A percentile compares a stretch with the other conserved stretches of the same genome.
Conservation (phyloP, 2,113 vertebrate species). For the Plotosus lineatus region DNA sequence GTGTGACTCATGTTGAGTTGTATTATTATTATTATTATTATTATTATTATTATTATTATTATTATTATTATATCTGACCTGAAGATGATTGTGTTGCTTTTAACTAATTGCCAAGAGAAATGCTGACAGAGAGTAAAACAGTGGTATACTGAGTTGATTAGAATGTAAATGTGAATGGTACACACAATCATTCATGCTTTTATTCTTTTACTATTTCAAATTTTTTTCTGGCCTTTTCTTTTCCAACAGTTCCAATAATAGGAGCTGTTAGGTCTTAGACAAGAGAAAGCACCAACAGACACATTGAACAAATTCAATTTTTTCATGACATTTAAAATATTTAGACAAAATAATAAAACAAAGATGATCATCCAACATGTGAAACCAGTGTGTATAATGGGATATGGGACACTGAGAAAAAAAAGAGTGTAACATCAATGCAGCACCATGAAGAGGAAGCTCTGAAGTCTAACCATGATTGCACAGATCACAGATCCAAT, state of each 20-base stretch:
- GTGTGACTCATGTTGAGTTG: conserved; percentile 58
- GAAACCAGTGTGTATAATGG: not conserved
- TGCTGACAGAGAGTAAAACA: not conserved
- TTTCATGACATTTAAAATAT: not conserved
- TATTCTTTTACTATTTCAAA: not conserved
- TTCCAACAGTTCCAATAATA: not conserved
- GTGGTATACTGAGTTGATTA: not conserved
- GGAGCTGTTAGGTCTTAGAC: not conserved
- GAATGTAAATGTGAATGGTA: not conserved
- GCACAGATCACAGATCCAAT: not conserved
- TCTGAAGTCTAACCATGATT: not conserved
- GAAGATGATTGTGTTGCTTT: conserved; percentile 2
- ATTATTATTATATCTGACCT: conserved; percentile 60
- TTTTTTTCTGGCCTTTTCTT: not conserved
- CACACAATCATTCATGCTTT: not conserved
- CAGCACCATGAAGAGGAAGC: not conserved
- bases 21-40: conserved; percentile 74
- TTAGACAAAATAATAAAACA: not conserved
- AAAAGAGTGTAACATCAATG: not conserved
- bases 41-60: conserved; percentile 76
- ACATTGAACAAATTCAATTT: not conserved
- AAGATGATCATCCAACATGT: not conserved
- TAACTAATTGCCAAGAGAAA: conserved; percentile 5
- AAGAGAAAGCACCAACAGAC: not conserved
- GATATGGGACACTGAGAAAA: not conserved